Conservation (phyloP, 2,797 vertebrate species). For the Acanthurus leucopareius region DNA sequence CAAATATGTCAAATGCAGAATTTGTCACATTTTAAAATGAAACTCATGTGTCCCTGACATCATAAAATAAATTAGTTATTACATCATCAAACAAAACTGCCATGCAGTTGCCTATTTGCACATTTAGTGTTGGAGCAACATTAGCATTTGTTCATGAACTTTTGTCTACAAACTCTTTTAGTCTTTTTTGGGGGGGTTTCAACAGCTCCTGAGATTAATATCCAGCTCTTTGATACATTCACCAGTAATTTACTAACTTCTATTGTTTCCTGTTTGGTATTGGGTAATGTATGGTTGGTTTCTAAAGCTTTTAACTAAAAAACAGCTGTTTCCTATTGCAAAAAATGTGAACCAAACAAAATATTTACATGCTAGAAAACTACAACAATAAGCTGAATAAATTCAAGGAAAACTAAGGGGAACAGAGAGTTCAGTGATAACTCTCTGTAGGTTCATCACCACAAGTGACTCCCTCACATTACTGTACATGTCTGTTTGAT, state of each 20-base stretch:
- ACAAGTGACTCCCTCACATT: neutral
- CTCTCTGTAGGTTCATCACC: neutral
- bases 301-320: neutral
- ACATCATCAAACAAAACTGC: neutral
- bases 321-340: neutral
- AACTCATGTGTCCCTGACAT: neutral
- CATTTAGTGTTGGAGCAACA: too few relatives aligned
- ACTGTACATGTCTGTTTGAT: neutral
- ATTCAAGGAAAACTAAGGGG: neutral
- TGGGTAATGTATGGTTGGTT: neutral
- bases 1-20: neutral
- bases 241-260: neutral
- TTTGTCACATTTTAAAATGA: conserved; percentile 4
- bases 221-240: neutral
- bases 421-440: neutral
- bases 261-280: neutral
- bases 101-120: too few relatives aligned
- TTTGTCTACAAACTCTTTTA: neutral
- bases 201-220: neutral
- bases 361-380: neutral
- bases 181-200: neutral
- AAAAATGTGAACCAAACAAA: neutral
- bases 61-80: neutral
- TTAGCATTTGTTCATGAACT: neutral
- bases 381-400: conserved; percentile 12